These are phyloP conservation scores for Yasuhikotakia modesta DNA, from an alignment of 2,797 vertebrate species.

Conservation along the genomic window DNA sequence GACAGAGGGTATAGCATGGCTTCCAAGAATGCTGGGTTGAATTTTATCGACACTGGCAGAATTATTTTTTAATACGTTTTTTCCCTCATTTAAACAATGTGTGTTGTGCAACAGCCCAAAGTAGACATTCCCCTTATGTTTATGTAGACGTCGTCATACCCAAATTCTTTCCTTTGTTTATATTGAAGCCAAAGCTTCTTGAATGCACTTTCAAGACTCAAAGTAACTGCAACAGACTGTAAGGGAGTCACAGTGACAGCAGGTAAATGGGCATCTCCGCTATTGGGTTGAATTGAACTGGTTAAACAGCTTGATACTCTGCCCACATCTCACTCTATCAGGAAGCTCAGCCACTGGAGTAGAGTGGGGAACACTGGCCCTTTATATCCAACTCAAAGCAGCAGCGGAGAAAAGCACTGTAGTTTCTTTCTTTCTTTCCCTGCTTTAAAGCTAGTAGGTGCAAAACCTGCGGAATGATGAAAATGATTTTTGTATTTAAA, in stretches of 20 bases:
- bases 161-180: slow-evolving; percentile 31
- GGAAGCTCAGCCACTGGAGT: slow-evolving; percentile 76
- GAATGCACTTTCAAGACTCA: neutral
- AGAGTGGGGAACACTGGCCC: slow-evolving; percentile 73
- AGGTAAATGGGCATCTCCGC: slow-evolving; percentile 14
- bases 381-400: slow-evolving; percentile 71
- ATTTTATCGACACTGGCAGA: slow-evolving; percentile 4
- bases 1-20: neutral
- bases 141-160: neutral
- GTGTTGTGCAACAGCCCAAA: slow-evolving; percentile 18
- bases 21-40: neutral
- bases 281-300: neutral
- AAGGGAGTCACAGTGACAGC: neutral
- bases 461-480: slow-evolving; percentile 7
- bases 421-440: neutral
- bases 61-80: neutral
- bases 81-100: slow-evolving; percentile 14
- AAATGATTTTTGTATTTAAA: slow-evolving; percentile 16
- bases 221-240: slow-evolving; percentile 17
- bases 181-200: neutral
- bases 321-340: slow-evolving; percentile 64
- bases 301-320: slow-evolving; percentile 51
- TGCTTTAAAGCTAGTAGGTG: slow-evolving; percentile 49
- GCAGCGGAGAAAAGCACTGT: slow-evolving; percentile 31
- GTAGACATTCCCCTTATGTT: slow-evolving; percentile 33